Evolutionary conservation across 2,797 vertebrate genomes (phyloP).

Genomic region (Lepilemur ruficaudatus): DNA sequence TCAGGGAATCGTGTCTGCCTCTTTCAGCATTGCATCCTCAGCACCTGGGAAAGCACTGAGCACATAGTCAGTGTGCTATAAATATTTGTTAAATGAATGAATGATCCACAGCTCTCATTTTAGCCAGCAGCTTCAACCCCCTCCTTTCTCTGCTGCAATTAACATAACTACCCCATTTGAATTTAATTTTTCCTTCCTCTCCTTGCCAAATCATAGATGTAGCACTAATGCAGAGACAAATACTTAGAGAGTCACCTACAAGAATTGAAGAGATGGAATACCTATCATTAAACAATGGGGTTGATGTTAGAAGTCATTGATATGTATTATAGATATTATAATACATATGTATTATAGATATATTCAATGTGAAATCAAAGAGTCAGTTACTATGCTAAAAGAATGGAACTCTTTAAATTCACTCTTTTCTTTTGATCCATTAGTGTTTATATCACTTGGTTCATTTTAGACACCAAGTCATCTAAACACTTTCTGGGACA

Average conservation of each 20-base stretch:
- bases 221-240: neutral
- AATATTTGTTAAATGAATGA: neutral
- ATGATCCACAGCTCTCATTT: neutral
- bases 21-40: neutral
- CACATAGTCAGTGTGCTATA: neutral
- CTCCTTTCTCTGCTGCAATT: neutral
- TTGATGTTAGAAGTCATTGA: slow-evolving; percentile 9
- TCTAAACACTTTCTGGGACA: neutral
- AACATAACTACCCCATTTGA: neutral
- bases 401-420: neutral
- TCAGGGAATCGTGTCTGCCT: neutral
- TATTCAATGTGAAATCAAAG: neutral
- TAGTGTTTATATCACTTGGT: neutral
- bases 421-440: neutral
- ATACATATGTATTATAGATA: neutral
- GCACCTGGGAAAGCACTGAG: neutral
- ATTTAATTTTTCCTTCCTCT: neutral
- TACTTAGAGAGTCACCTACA: neutral
- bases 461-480: slow-evolving; percentile 6
- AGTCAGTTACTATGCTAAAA: slow-evolving; percentile 18
- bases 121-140: neutral
- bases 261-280: neutral
- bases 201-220: neutral
- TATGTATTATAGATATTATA: neutral
- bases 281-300: neutral